Conservation (phyloP, 1,140 invertebrate species). For the Drosophila kohkoa region DNA sequence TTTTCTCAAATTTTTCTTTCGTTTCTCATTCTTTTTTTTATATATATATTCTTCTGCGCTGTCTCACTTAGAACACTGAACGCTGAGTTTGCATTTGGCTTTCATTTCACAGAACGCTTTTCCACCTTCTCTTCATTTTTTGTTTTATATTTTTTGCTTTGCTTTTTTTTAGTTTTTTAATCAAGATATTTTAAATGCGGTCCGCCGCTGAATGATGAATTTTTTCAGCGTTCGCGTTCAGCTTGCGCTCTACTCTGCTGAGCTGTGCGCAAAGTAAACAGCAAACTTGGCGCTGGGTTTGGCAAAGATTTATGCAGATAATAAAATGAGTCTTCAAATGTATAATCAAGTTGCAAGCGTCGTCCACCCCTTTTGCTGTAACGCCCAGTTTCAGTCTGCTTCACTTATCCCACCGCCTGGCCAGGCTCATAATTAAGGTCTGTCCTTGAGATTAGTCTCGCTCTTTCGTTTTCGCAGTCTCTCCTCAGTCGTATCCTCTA, state of each 20-base stretch:
- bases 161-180: constrained; percentile 74
- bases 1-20: constrained; percentile 35
- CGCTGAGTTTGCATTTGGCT: constrained; percentile 79
- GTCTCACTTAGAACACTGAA: constrained; percentile 64
- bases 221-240: constrained; percentile 35
- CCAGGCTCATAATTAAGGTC: constrained; percentile 66
- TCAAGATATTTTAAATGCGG: constrained; percentile 81
- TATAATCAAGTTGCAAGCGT: constrained; percentile 72
- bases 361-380: constrained; percentile 20
- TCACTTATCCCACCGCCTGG: constrained; percentile 8
- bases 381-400: constrained; percentile 16
- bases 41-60: constrained; percentile 20
- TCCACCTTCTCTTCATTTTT: constrained; percentile 23
- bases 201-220: constrained; percentile 77
- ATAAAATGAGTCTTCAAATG: constrained; percentile 81
- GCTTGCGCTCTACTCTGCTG: constrained; percentile 3
- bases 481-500: constrained; percentile 21
- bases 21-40: constrained; percentile 7
- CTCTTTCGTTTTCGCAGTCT: not conserved
- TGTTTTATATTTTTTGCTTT: not conserved
- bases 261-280: constrained; percentile 63
- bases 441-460: constrained; percentile 51
- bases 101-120: constrained; percentile 64
- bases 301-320: constrained; percentile 80
- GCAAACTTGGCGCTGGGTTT: constrained; percentile 66